Evolutionary conservation across 2,113 vertebrate genomes (phyloP), one percentile per base, ranked within the genome.

Genomic region (Indicator maculatus): DNA sequence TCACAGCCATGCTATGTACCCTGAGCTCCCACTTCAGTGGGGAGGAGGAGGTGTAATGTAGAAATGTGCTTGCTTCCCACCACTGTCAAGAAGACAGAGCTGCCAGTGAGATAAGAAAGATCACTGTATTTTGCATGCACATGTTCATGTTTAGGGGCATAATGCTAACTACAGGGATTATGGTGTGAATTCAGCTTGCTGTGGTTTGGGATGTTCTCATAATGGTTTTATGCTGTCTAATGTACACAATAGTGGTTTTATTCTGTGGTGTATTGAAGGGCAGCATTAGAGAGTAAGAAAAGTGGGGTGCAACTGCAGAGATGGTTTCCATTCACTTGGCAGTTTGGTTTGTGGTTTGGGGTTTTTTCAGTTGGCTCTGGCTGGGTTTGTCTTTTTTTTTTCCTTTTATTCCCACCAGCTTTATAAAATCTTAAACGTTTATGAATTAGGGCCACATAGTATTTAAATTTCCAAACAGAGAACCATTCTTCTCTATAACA

Each of bases 351-450:
- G 26, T 3, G 8, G 1, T 18, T 23, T 4, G 23, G 0, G 4
- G 11, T 31, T 14, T 39, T 56, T 58, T 61, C 8, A 39, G 39
- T 69, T 86, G 58, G 36, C 81, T 60, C 55, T 85, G 80, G n/a
- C 65, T 92, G 74, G 76, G 71, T 76, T 90, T 90, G 53, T 69
- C 87, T 90, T 94, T 86, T 84, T 88, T 84, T 90, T 83, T 24
- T 79, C 94, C 47, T 79, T 61, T 74, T 75, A 59, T 97, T 96
- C 94, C 95, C 77, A 69, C 66, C 31, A 91, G 95, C 74, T 91
- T 97, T 95, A 93, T 95, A 97, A 97, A 96, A 93, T 65, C 36
- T 90, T 52, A 89, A 91, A 96, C 96, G 92, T 94, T 97, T 97
- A 96, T 95, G 93, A 91, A 96, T 97, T 70, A 89, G 85, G 86